Evolutionary conservation across 2,797 vertebrate genomes (phyloP).

Genomic region (Podargus strigoides): DNA sequence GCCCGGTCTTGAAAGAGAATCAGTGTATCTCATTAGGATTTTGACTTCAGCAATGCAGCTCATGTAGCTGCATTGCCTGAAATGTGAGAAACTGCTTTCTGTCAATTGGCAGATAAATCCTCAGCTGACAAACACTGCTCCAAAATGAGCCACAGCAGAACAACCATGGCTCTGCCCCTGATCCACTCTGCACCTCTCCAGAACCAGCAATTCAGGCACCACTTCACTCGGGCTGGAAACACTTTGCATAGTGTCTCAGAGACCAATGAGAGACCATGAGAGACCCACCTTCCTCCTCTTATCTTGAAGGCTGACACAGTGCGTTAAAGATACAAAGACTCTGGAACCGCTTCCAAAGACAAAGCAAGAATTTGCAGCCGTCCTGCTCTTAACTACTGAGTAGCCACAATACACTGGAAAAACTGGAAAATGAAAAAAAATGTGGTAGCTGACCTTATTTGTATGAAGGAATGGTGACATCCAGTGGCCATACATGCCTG

Average conservation of each 20-base stretch:
- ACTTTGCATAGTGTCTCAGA: no score
- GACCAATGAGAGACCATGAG: no score
- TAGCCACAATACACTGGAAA: not conserved
- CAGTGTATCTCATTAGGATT: not conserved
- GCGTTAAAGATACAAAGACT: not conserved
- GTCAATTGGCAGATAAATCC: not conserved
- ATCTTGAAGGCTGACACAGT: not conserved
- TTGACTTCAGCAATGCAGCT: not conserved
- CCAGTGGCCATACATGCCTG: not conserved
- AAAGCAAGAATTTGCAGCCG: not conserved
- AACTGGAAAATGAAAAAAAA: not conserved
- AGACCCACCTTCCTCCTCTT: not conserved
- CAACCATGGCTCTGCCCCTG: not conserved
- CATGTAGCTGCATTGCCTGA: not conserved
- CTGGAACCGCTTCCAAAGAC: not conserved
- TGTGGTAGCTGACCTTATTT: not conserved
- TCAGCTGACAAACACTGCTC: not conserved
- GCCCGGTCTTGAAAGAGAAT: not conserved
- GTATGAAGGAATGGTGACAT: conserved; percentile 36
- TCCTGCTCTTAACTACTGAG: not conserved
- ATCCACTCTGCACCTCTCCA: not conserved
- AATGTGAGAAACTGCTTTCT: not conserved
- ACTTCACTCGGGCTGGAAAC: not conserved
- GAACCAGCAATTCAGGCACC: not conserved
- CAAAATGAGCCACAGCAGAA: not conserved